These are phyloP conservation scores for Aulostomus chinensis DNA, from an alignment of 2,797 vertebrate species.

Conservation along the genomic window DNA sequence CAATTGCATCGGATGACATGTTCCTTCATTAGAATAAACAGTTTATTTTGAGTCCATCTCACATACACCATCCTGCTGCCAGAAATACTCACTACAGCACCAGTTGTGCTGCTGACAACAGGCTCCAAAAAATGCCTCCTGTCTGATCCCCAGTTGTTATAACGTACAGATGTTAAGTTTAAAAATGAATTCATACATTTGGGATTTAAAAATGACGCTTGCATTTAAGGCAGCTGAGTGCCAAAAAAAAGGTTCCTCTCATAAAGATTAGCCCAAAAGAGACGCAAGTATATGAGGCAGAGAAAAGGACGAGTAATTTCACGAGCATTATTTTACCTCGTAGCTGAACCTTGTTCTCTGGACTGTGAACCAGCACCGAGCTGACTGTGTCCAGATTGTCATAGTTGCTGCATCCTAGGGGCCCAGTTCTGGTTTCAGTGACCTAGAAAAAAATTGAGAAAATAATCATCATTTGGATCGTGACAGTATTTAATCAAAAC, in stretches of 20 bases:
- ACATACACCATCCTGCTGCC: background rate
- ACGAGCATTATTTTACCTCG: slow-evolving; percentile 82
- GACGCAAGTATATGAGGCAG: too few species aligned
- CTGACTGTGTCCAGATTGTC: slow-evolving; percentile 99
- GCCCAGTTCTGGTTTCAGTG: slow-evolving; percentile 95
- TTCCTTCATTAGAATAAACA: background rate
- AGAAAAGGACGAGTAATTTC: too few species aligned
- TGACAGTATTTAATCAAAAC: too few species aligned
- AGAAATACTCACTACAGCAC: background rate
- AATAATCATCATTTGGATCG: too few species aligned
- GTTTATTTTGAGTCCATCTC: slow-evolving; percentile 3
- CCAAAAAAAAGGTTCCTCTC: too few species aligned
- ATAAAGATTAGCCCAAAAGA: too few species aligned
- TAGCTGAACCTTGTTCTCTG: slow-evolving; percentile 96
- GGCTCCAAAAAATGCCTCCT: background rate
- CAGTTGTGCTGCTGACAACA: background rate
- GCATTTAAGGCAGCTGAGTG: too few species aligned
- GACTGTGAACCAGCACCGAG: slow-evolving; percentile 97
- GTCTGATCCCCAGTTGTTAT: background rate
- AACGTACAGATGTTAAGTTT: background rate
- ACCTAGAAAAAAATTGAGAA: slow-evolving; percentile 79
- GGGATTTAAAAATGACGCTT: slow-evolving; percentile 2
- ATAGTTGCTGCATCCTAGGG: slow-evolving; percentile 99
- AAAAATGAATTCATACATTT: background rate
- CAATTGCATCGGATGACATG: background rate